Base-by-base conservation (phyloP, 2,888 invertebrate species). In the Calameuta filiformis region DNA sequence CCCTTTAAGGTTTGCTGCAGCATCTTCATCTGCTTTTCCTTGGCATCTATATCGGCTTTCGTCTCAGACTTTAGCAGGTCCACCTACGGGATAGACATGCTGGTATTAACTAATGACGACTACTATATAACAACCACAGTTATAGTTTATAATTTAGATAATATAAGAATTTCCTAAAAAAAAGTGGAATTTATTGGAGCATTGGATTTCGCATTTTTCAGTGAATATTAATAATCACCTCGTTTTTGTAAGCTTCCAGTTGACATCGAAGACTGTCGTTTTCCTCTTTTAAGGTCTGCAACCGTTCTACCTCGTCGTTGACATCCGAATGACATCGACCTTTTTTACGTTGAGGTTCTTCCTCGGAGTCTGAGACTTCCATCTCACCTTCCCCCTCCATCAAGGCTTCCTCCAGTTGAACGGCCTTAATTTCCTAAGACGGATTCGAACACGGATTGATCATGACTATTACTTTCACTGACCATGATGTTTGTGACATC, bases 191-290 rank as follows among this genome's bases (percentile, higher is more conserved):
- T 15, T 37, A 1, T 37, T 15, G 12, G 4, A 37, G 37, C n/a
- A n/a, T n/a, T n/a, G 0, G 37, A 37, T 37, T 56, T 23, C 9
- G 9, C 0, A 40, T 40, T 56, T 9, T 23, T 56, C 2, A 56
- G 23, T 35, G 73, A 23, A 30, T 30, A 69, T 37, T 34, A 23
- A 30, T 35, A 71, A 76, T 2, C 80, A 91, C 91, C 93, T 98
- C 98, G 92, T 98, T 98, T 91, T 97, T 97, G 89, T 97, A 97
- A 0, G 98, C 98, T 92, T 98, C 98, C 87, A 98, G 91, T 92
- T 98, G 97, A 92, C 98, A 98, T 80, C 96, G 94, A 40, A 98
- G 93, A 84, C 96, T 96, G 87, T 98, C 98, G 89, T 98, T 98
- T 90, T 98, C 98, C 81, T 96, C 96, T 94, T 96, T 92, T 11